Base-by-base conservation (phyloP, 2,113 vertebrate species). In the Boulengeromyrus knoepffleri region DNA sequence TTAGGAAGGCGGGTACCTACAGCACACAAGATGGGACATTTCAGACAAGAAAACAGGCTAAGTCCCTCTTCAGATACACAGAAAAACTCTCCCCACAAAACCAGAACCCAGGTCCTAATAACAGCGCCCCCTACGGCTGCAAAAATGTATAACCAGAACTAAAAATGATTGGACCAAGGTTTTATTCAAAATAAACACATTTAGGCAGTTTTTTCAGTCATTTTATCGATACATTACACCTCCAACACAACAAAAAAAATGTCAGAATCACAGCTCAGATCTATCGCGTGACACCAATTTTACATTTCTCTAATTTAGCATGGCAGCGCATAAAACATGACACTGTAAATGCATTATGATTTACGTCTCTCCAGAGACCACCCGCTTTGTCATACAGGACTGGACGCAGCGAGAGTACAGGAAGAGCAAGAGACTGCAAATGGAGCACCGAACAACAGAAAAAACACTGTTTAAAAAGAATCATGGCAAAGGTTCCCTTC, bases 1-100 rank as follows among this genome's bases (percentile, higher is more conserved):
- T 90, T 74, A 52, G 89, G 85, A 90, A 93, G 90, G 93, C 91
- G 93, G 90, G 88, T n/a, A 45, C 88, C 74, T 85, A 91, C 88
- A 89, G 27, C 58, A 89, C n/a, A 88, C 56, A 74, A 91, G 49
- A 87, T 7, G 3, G 24, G 74, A 45, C n/a, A 62, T 53, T 56
- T n/a, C 24, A 36, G 13, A 84, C 74, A 21, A n/a, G 8, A 3
- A 7, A 58, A 52, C 49, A 24, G 39, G 24, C 50, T 8, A 27
- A 85, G 52, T 31, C 21, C 50, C 50, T 53, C 50, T 87, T 87
- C 85, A 56, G 50, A 53, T 15, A 36, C 15, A 17, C 85, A 86
- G 85, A n/a, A 47, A n/a, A 86, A 5, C 85, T 86, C 47, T 27
- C 39, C 39, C 39, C 39, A 47, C 24, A 85, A 46, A 84, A 84